Percentiles rank a stretch among this genome's conserved stretches.
Conservation (phyloP, 2,113 vertebrate species). For the Neolamprologus caudopunctatus region DNA sequence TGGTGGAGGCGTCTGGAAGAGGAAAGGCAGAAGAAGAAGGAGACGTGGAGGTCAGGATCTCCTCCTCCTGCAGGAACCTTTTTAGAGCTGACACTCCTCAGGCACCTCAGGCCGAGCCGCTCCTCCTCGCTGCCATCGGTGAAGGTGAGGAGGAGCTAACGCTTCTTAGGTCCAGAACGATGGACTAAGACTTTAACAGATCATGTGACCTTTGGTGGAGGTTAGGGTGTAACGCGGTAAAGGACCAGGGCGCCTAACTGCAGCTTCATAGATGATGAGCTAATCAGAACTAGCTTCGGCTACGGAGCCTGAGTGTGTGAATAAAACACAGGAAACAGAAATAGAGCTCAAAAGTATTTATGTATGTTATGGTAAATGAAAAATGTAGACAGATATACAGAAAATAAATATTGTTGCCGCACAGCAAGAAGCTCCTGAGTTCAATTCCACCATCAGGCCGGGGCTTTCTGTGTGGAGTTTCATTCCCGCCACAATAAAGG, state of each 20-base stretch:
- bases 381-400: background rate
- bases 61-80: constrained; percentile 64
- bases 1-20: constrained; percentile 71
- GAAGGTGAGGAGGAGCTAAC: constrained; percentile 70
- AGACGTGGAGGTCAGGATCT: constrained; percentile 47
- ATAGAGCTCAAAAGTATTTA: background rate
- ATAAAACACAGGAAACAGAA: background rate
- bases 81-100: constrained; percentile 77
- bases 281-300: background rate
- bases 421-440: background rate
- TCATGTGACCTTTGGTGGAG: background rate
- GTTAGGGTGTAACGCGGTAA: background rate
- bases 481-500: background rate
- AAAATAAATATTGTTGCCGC: background rate
- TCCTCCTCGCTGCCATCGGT: constrained; percentile 75
- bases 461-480: background rate
- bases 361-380: background rate
- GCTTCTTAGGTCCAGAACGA: background rate
- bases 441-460: background rate
- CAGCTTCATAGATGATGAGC: background rate
- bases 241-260: background rate
- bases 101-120: constrained; percentile 73
- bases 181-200: background rate
- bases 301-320: background rate
- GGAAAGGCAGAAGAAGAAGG: constrained; percentile 26